phyloP scores from a whole-genome alignment of 1,140 invertebrate species.

The Drosophila arizonae region DNA sequence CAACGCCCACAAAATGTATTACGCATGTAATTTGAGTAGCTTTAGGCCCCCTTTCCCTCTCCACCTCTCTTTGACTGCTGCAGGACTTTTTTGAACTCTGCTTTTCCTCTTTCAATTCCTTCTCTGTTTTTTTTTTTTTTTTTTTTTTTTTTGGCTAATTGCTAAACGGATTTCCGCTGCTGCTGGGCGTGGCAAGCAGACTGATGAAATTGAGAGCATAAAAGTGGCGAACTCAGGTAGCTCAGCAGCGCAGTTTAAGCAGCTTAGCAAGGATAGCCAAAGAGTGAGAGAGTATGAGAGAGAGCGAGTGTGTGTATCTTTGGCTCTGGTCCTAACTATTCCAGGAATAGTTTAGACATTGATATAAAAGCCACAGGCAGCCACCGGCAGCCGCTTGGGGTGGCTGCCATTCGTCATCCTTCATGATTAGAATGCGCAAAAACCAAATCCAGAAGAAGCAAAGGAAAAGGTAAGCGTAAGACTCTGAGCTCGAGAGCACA shows the following conservation, averaged over 20 bases:
- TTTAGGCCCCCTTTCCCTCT: not conserved
- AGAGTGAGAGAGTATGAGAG: not conserved
- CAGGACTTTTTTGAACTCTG: constrained; percentile 10
- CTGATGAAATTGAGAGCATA: constrained; percentile 71
- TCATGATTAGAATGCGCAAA: constrained; percentile 63
- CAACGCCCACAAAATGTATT: constrained; percentile 54
- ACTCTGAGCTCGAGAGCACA: constrained; percentile 6
- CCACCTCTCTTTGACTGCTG: not conserved
- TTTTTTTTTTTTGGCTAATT: constrained; percentile 56
- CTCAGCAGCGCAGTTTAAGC: constrained; percentile 44
- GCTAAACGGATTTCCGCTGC: constrained; percentile 75
- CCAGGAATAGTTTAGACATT: constrained; percentile 75
- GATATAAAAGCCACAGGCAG: constrained; percentile 78
- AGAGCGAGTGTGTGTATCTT: not conserved
- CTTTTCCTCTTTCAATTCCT: not conserved
- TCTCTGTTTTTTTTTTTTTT: constrained; percentile 15
- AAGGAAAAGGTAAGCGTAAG: constrained; percentile 8
- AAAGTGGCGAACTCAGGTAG: constrained; percentile 22
- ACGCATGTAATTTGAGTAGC: constrained; percentile 66
- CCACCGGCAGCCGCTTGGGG: constrained; percentile 43
- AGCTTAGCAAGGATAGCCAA: constrained; percentile 52
- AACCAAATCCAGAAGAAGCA: constrained; percentile 13
- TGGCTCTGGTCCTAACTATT: constrained; percentile 20
- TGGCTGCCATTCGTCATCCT: constrained; percentile 50
- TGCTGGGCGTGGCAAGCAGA: constrained; percentile 62